Evolutionary conservation across 2,888 invertebrate genomes (phyloP).

Genomic region (Eilema sororculum): DNA sequence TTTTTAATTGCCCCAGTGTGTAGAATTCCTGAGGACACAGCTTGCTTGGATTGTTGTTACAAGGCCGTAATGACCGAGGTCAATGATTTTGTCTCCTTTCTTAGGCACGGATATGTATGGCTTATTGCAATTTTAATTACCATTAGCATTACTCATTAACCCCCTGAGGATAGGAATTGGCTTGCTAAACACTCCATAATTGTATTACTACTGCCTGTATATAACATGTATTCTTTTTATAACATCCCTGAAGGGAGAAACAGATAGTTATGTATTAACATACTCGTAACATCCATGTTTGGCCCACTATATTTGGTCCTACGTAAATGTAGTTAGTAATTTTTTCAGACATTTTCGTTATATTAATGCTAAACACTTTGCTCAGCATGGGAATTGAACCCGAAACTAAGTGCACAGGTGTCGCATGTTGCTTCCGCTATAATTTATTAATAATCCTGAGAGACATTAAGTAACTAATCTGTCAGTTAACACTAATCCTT

Average conservation of each 20-base stretch:
- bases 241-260: not conserved
- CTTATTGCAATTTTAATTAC: too few relatives aligned
- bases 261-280: not conserved
- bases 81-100: too few relatives aligned
- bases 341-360: not conserved
- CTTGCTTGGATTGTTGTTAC: too few relatives aligned
- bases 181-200: too few relatives aligned
- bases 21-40: too few relatives aligned
- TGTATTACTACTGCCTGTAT: too few relatives aligned
- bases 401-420: not conserved
- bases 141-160: not conserved
- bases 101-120: too few relatives aligned
- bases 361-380: not conserved
- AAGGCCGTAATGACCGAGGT: too few relatives aligned
- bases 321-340: not conserved
- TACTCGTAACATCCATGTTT: not conserved
- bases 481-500: not conserved
- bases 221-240: too few relatives aligned
- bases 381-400: not conserved
- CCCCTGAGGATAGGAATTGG: not conserved
- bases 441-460: slow-evolving; percentile 2
- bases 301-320: not conserved
- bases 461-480: slow-evolving; percentile 1
- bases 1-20: too few relatives aligned
- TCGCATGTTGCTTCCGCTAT: not conserved